Conservation (phyloP, 2,113 vertebrate genomes). For the Emberiza fucata region DNA sequence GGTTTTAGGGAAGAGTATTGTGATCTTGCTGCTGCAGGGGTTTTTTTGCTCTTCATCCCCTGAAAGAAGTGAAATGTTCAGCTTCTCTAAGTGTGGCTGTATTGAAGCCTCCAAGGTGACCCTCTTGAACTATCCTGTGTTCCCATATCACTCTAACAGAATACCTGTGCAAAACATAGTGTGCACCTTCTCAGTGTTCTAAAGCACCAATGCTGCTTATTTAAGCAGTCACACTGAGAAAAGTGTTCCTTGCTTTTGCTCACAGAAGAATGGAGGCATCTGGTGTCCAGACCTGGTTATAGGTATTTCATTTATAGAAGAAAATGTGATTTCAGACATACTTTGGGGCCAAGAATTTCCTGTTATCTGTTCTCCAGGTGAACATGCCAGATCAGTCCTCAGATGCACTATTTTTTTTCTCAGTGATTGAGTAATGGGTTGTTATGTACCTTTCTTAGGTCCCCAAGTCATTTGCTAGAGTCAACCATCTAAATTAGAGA, state of each 20-base stretch:
- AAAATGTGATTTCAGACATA: not conserved
- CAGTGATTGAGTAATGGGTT: not conserved
- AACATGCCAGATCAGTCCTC: not conserved
- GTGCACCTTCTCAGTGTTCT: not conserved
- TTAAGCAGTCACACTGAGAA: not conserved
- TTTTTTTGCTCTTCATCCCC: not conserved
- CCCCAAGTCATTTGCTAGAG: not conserved
- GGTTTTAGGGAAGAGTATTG: not conserved
- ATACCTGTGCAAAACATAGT: not conserved
- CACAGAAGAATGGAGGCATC: not conserved
- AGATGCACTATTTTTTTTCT: not conserved
- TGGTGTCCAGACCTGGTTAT: not conserved
- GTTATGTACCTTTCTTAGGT: not conserved
- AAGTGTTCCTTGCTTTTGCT: not conserved
- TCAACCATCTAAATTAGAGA: not conserved
- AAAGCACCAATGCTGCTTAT: not conserved
- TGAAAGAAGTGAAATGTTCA: not conserved
- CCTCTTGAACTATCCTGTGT: not conserved
- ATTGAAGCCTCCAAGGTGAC: not conserved
- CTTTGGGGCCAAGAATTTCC: not conserved
- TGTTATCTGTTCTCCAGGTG: not conserved
- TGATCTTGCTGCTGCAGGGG: not conserved
- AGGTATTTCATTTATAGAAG: not conserved
- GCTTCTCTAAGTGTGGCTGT: not conserved
- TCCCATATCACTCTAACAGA: not conserved